Base-by-base conservation (phyloP, 2,113 vertebrate species). In the Trogon melanurus region DNA sequence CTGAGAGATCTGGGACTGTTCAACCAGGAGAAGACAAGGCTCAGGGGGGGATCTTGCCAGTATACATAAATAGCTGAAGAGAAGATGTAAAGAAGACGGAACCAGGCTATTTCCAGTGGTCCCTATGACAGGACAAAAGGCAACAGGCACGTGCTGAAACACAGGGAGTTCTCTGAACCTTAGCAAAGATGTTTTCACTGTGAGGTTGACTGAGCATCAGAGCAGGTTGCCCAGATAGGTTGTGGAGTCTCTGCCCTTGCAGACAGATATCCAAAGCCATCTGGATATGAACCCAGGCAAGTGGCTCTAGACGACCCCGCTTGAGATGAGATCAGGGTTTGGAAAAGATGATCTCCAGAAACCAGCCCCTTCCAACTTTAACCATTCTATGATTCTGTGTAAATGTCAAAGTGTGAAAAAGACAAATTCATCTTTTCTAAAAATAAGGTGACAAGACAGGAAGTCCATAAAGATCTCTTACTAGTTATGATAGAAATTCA, bases 161-260 rank as follows among this genome's bases (percentile, higher is more conserved):
- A 50, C 4, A 25, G 16, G 19, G 36, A 3, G 10, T 38, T 67
- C 26, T 51, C 47, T 29, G 64, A 84, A 64, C 12, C 47, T 51
- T 45, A 60, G 15, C 26, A 81, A 71, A 53, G 5, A 47, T 3
- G 62, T 80, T 56, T 87, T 54, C 25, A 41, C 18, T 34, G 12
- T 78, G 14, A 74, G 16, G 9, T 20, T 1, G 44, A 57, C 17
- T 36, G 17, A 6, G 5, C 1, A 2, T 12, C 15, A 13, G 12
- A 65, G 30, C 5, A 38, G 10, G 9, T 18, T 81, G 17, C 5
- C 13, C 54, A 78, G 50, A 45, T 13, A 44, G 2, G 3, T 18
- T 61, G 10, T 61, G 45, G 22, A 71, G 17, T 13, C n/a, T 89
- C 17, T n/a, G 44, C 51, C 15, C 6, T 48, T 79, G 50, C 22